Base-by-base conservation (phyloP, 2,797 vertebrate genomes). In the Lacerta agilis region DNA sequence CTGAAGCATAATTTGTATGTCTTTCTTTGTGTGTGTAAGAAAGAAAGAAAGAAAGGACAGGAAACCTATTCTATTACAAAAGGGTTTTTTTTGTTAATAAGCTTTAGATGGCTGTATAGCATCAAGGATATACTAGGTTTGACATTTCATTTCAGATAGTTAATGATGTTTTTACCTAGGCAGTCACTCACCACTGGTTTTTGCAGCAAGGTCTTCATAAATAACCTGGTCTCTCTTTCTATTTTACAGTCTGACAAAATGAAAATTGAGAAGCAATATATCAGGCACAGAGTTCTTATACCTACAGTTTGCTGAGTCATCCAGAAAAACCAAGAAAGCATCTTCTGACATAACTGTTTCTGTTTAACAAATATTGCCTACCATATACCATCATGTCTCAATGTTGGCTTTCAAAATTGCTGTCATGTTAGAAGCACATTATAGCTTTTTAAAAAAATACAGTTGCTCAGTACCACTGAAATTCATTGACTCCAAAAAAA, bases 321-420 rank as follows among this genome's bases (percentile, higher is more conserved):
- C 69, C 84, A 64, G 80, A 84, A 58, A 90, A 92, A 92, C 92
- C 69, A 77, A 94, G 91, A 83, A 49, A 29, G 55, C 80, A 91
- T 91, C 82, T 85, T 93, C 88, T 93, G 93, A 96, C 94, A 95
- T 94, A 96, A 93, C 96, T 95, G 91, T 80, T 93, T 83, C 81
- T 89, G 87, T 86, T 94, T 90, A 92, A 83, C 79, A 92, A 89
- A 92, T 94, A 79, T 94, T 27, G 15, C 55, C 61, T 81, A 87
- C 93, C 13, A 55, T 92, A 86, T 61, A 94, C 87, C 91, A 83
- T n/a, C 86, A 85, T 92, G 84, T 92, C 79, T 82, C 92, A 91
- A 75, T 89, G 90, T 89, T 94, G 94, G 85, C 86, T 87, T 92
- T 91, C 13, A 94, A 86, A 81, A 80, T 90, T 83, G 17, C 75